A percentile compares a stretch with the other conserved stretches of the same genome.
phyloP scores from a whole-genome alignment of 2,888 invertebrate species.

The Eurois occulta region DNA sequence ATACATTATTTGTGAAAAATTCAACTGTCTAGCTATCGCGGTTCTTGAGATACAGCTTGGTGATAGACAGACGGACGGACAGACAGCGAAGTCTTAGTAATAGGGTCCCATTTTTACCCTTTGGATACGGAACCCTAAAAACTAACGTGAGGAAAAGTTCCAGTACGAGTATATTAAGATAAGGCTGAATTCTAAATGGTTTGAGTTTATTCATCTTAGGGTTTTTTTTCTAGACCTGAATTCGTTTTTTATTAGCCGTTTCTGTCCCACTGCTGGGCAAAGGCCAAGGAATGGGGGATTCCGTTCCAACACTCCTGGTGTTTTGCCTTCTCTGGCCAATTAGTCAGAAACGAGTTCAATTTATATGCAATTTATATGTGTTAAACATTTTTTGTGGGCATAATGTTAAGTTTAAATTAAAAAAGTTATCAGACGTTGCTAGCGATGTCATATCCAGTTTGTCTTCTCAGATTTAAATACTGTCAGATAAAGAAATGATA shows the following conservation, averaged over 20 bases:
- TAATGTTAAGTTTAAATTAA: no score
- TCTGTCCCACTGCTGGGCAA: neutral
- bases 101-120: no score
- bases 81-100: no score
- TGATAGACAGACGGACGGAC: no score
- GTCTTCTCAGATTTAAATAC: conserved; percentile 8
- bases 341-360: neutral
- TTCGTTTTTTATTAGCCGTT: neutral
- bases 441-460: neutral
- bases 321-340: neutral
- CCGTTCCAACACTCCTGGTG: neutral
- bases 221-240: neutral
- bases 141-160: neutral
- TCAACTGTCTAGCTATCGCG: no score
- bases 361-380: no score
- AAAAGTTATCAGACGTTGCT: neutral
- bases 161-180: neutral
- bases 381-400: no score
- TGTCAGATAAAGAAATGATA: conserved; percentile 27
- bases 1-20: no score
- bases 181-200: neutral
- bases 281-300: no score
- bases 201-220: neutral
- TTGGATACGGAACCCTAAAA: no score
- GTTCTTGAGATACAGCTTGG: no score